Evolutionary conservation across 2,797 vertebrate species (phyloP), one percentile per base, ranked within the genome.

Genomic region (Sebastiscus tertius): DNA sequence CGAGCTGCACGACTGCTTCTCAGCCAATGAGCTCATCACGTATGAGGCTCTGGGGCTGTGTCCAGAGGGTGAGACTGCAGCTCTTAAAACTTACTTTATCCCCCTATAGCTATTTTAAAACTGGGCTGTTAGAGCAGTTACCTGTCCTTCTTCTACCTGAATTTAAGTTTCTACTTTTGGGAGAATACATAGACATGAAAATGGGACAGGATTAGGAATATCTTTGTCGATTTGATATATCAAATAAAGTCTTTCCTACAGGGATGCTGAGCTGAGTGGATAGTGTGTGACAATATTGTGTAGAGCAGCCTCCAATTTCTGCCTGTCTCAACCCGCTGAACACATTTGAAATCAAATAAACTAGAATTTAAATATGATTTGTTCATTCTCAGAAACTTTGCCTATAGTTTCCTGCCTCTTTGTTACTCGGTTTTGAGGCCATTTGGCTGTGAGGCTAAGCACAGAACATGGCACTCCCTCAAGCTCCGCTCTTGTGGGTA

Each of bases 1-100:
- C 0, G 99, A 99, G 91, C 97, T 99, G 79, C 99, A 99, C 1
- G 99, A 99, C 88, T 99, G 98, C 88, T 99, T 99, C 93, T 99
- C 98, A 22, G 75, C 91, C 82, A 99, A 98, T 61, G 99, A 99
- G 89, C 95, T 99, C 18, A 94, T 99, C 89, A 99, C 97, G 1
- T 99, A 99, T 0, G 99, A 99, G 94, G 98, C 98, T 13, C 85
- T 99, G 76, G 97, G 98, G 11, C 95, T 99, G 64, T 99, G 99
- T 93, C 93, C 96, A 67, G 96, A 97, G 95, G 98, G 99, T 99
- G 93, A 93, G 76, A 73, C 18, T 34, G 7, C 8, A 29, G 16
- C 56, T 49, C 20, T 33, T 62, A 0, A 65, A 31, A 34, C 5
- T 10, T 8, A 10, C 26, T 29, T 64, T 14, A 59, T 49, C 34